A percentile compares a stretch with the other conserved stretches of the same genome.
Conservation (phyloP, 2,113 vertebrate species). For the Phaethon lepturus region DNA sequence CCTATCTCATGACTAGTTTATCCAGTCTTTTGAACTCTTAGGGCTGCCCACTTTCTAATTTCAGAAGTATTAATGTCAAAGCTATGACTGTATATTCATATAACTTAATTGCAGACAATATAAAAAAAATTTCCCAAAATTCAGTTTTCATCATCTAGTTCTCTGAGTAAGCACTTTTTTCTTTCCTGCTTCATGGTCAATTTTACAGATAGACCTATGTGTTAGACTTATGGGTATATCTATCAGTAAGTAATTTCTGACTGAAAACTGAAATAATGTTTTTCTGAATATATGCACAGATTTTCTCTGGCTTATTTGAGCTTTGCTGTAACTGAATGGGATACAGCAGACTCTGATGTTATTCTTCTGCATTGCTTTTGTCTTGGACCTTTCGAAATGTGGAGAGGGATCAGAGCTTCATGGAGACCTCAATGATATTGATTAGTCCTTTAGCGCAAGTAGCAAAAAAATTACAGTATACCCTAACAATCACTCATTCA, state of each 20-base stretch:
- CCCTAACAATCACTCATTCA: background rate
- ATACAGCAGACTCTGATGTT: background rate
- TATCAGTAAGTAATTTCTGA: background rate
- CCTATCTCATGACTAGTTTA: background rate
- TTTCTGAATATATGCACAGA: background rate
- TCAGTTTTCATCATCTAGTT: background rate
- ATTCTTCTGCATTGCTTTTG: background rate
- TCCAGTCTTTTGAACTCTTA: background rate
- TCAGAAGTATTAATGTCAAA: background rate
- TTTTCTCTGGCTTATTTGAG: background rate
- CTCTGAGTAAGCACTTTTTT: background rate
- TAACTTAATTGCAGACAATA: background rate
- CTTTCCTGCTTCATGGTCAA: background rate
- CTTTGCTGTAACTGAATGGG: background rate
- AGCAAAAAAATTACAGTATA: background rate
- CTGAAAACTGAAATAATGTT: background rate
- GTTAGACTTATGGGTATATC: background rate
- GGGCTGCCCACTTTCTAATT: background rate
- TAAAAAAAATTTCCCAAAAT: background rate
- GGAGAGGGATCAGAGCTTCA: background rate
- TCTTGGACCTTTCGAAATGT: background rate
- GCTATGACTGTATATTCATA: background rate
- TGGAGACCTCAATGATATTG: background rate
- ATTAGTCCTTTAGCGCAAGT: background rate
- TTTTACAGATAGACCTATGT: background rate